These are phyloP conservation scores for Gambelia wislizenii DNA, from an alignment of 2,797 vertebrate species.

Conservation along the genomic window DNA sequence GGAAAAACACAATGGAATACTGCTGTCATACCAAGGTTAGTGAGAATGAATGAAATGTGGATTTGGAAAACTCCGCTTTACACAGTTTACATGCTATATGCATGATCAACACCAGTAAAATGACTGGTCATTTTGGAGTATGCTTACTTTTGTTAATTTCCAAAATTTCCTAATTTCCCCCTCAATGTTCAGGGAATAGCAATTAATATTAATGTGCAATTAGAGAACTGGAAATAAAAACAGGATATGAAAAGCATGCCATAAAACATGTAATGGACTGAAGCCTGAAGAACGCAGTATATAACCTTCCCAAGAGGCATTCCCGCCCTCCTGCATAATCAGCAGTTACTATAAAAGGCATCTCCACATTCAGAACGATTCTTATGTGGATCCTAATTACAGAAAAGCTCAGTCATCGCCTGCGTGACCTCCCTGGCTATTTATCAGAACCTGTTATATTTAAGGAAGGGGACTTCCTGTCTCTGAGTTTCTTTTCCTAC, in stretches of 20 bases:
- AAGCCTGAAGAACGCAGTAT: not conserved
- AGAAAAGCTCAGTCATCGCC: slow-evolving; percentile 18
- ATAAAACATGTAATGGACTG: not conserved
- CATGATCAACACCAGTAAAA: slow-evolving; percentile 1
- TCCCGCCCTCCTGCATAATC: slow-evolving; percentile 19
- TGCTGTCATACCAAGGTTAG: not conserved
- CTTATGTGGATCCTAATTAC: slow-evolving; percentile 26
- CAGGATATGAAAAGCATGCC: not conserved
- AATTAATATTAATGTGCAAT: slow-evolving; percentile 38
- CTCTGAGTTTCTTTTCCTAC: not conserved
- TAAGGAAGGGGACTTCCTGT: slow-evolving; percentile 6
- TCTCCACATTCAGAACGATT: slow-evolving; percentile 27
- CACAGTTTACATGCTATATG: not conserved
- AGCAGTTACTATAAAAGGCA: slow-evolving; percentile 34
- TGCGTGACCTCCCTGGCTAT: slow-evolving; percentile 10
- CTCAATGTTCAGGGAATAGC: not conserved
- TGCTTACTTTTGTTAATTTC: slow-evolving; percentile 17
- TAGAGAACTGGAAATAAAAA: slow-evolving; percentile 14
- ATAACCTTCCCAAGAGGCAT: slow-evolving; percentile 29
- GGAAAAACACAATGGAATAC: not conserved
- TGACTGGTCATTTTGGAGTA: slow-evolving; percentile 8
- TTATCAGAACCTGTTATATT: slow-evolving; percentile 17
- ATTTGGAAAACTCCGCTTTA: not conserved
- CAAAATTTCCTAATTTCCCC: slow-evolving; percentile 11
- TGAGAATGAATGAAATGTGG: not conserved